Evolutionary conservation across 2,888 invertebrate species (phyloP).

Genomic region (Stenodera caucasica): DNA sequence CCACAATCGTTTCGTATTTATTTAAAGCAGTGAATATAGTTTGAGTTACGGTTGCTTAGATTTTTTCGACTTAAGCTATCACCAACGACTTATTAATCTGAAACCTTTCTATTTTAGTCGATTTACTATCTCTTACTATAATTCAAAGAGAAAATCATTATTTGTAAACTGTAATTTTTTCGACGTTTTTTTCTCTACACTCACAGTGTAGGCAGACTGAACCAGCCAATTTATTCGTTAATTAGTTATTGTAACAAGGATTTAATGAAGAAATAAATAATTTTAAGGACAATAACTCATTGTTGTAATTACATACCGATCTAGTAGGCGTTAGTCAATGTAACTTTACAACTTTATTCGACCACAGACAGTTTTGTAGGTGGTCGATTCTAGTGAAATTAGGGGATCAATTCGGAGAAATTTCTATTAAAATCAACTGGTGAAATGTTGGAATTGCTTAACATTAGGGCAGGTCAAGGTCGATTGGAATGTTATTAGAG

Average conservation of each 20-base stretch:
- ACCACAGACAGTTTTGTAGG: neutral
- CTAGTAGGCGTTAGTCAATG: neutral
- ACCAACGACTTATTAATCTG: neutral
- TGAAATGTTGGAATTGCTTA: conserved; percentile 24
- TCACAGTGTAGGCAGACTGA: neutral
- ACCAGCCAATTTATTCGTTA: neutral
- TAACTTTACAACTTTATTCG: neutral
- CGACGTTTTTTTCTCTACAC: neutral
- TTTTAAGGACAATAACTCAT: conserved; percentile 6
- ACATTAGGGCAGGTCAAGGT: conserved; percentile 43
- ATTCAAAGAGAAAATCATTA: too few species aligned
- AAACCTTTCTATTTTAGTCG: neutral
- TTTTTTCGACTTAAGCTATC: neutral
- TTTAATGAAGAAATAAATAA: conserved; percentile 4
- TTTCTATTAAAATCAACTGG: neutral
- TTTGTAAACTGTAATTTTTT: neutral
- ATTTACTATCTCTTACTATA: neutral
- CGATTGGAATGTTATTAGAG: conserved; percentile 32
- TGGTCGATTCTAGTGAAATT: neutral
- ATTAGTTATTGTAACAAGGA: conserved; percentile 1
- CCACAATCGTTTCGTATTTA: conserved; percentile 17
- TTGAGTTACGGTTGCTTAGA: conserved; percentile 18
- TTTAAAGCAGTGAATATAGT: conserved; percentile 13
- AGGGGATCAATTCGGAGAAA: too few species aligned
- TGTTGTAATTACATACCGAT: neutral